Base-by-base conservation (phyloP, 2,113 vertebrate species). In the Hylia prasina region DNA sequence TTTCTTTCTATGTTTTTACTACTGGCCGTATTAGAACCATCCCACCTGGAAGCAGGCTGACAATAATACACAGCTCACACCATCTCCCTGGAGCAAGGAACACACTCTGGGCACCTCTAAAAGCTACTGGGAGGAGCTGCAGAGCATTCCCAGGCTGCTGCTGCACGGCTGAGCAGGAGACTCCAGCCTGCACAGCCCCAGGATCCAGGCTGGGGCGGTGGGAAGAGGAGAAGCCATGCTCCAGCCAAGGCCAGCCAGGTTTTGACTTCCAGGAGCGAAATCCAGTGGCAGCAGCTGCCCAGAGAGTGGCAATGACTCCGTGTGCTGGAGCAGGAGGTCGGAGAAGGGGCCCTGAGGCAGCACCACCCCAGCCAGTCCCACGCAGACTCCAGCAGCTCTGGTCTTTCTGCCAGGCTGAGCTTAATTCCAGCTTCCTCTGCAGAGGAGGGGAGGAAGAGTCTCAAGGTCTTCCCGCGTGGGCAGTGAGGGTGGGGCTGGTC, bases 11-110 rank as follows among this genome's bases (percentile, higher is more conserved):
- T 25, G 7, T 15, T 60, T 35, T 76, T 23, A 82, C 89, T 96
- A 97, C 95, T 97, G 97, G 95, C 97, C 94, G 1, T 82, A 45
- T 93, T 33, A 45, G 23, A 51, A 69, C 47, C 85, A 70, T 18
- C 86, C 57, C 23, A 23, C 45, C 60, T 10, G 1, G 48, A 19
- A 64, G 72, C 70, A 77, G 93, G 76, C 56, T 58, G 7, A 86
- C 82, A 35, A 30, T 0, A 35, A 30, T 0, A 57, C 84, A 76
- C 76, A 84, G 17, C 84, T 35, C 8, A 72, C 50, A 40, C 5
- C 8, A 20, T 24, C 19, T 50, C 70, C 92, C 94, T 75, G 66
- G 82, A 45, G 95, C 70, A 81, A 1, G 0, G 11, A 30, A 56
- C 80, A 58, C 40, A 16, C 87, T 58, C 83, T 11, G 9, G 53